Conservation (phyloP, 1,140 invertebrate genomes). For the Drosophila aff. region DNA sequence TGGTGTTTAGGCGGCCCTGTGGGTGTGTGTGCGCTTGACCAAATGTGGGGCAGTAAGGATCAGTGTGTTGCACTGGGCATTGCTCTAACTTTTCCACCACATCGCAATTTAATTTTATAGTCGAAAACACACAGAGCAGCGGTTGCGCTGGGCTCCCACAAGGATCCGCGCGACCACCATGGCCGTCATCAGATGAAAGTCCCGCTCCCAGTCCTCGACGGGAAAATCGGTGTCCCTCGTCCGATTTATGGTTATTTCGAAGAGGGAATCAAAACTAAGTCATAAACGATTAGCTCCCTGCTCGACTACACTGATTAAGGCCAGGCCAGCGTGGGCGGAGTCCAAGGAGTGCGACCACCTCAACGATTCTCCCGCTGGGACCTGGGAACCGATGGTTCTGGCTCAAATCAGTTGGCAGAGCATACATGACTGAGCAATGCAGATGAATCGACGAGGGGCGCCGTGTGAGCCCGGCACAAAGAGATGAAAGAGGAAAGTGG, state of each 20-base stretch:
- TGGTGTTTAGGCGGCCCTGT: slow-evolving; percentile 20
- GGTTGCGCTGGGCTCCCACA: slow-evolving; percentile 52
- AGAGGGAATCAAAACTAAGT: slow-evolving; percentile 77
- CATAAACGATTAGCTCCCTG: slow-evolving; percentile 77
- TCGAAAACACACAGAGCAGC: slow-evolving; percentile 80
- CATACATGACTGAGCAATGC: slow-evolving; percentile 76
- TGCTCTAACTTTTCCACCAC: slow-evolving; percentile 79
- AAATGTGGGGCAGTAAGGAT: slow-evolving; percentile 80
- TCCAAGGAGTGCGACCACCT: slow-evolving; percentile 11
- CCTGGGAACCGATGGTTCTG: slow-evolving; percentile 21
- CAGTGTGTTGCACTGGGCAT: slow-evolving; percentile 67
- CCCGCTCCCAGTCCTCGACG: not conserved
- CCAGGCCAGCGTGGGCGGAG: slow-evolving; percentile 58
- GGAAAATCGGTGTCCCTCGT: not conserved
- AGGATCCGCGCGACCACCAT: slow-evolving; percentile 14
- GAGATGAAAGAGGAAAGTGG: slow-evolving; percentile 34
- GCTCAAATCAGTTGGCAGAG: slow-evolving; percentile 73
- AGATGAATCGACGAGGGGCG: slow-evolving; percentile 53
- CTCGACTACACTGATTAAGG: slow-evolving; percentile 73
- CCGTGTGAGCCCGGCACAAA: slow-evolving; percentile 27
- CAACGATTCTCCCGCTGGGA: slow-evolving; percentile 7
- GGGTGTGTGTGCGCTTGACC: slow-evolving; percentile 51
- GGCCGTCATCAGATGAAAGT: slow-evolving; percentile 4
- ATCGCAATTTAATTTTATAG: slow-evolving; percentile 83
- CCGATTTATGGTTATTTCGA: slow-evolving; percentile 64